Evolutionary conservation across 2,888 invertebrate species (phyloP), one percentile per base, ranked within the genome.

Genomic region (Spodoptera exigua): DNA sequence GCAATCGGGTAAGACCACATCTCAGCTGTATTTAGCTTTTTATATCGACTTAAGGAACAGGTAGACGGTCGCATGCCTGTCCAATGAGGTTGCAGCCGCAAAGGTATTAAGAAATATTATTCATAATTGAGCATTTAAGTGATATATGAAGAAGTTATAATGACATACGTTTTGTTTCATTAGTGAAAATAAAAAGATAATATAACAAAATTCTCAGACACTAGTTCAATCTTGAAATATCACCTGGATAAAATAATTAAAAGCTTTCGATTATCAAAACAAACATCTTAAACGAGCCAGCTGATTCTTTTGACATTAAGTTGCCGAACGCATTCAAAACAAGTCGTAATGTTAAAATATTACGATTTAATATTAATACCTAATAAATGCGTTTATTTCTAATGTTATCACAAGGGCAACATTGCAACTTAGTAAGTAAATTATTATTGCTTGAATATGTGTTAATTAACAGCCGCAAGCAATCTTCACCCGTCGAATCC

Each of bases 391-490:
- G 9, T 27, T 40, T 11, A 40, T 17, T 10, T 12, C 4, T 40
- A 17, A 40, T 5, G 17, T 40, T 41, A 58, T 16, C 37, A 27
- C n/a, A 45, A 56, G 51, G 43, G 54, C 56, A 55, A 58, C 36
- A 70, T 66, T 66, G 52, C 62, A 76, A 51, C 66, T 67, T 75
- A 70, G 78, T 64, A 64, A 70, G 58, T 63, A 82, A 85, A 85
- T 83, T 78, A 84, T 79, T 81, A 80, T 77, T 81, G 67, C 76
- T 79, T 79, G 70, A 79, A 85, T 84, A 87, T 83, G 84, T 85
- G 85, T 87, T 90, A 89, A 91, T 90, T 88, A 89, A 83, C 81
- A 83, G 86, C 89, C 87, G 75, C 82, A 68, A 85, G 88, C 88
- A 76, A 37, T 56, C 87, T 81, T 82, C 84, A 83, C 82, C 85